Conservation (phyloP, 1,140 invertebrate genomes). For the Gonatopus flavifemur region DNA sequence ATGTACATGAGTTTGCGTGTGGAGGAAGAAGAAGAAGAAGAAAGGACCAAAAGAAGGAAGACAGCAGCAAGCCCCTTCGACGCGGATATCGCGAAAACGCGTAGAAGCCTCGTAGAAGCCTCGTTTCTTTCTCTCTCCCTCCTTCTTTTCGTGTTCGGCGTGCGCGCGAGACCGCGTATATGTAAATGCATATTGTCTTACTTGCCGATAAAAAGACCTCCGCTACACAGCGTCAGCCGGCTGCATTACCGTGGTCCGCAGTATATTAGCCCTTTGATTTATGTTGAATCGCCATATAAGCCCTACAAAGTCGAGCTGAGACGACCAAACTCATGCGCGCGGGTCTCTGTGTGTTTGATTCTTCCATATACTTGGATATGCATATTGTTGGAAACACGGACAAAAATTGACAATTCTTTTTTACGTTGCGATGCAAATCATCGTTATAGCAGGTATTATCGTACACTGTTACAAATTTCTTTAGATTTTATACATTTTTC, state of each 20-base stretch:
- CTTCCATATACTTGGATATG: no score
- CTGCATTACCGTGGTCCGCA: constrained; percentile 46
- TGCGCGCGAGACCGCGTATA: constrained; percentile 35
- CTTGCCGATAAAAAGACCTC: constrained; percentile 54
- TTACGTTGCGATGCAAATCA: no score
- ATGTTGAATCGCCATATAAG: constrained; percentile 47
- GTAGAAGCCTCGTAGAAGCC: not conserved
- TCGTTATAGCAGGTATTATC: no score
- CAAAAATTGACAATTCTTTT: no score
- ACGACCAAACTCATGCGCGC: constrained; percentile 15
- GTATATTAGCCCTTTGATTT: constrained; percentile 58
- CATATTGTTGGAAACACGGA: constrained; percentile 28
- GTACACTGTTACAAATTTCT: no score
- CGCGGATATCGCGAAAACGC: not conserved
- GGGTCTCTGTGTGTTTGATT: no score
- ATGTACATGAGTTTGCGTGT: not conserved
- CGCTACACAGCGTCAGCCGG: constrained; percentile 37
- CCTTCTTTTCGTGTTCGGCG: constrained; percentile 10
- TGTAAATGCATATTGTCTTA: constrained; percentile 57
- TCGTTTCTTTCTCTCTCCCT: not conserved
- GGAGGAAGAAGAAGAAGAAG: not conserved
- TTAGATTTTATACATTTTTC: no score
- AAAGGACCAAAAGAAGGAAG: not conserved
- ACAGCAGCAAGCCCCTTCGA: not conserved
- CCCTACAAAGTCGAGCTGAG: constrained; percentile 37